Percentiles rank a stretch among this genome's conserved stretches.
phyloP scores from a whole-genome alignment of 2,888 invertebrate species.

The Imbricaverruca yamaguchii region DNA sequence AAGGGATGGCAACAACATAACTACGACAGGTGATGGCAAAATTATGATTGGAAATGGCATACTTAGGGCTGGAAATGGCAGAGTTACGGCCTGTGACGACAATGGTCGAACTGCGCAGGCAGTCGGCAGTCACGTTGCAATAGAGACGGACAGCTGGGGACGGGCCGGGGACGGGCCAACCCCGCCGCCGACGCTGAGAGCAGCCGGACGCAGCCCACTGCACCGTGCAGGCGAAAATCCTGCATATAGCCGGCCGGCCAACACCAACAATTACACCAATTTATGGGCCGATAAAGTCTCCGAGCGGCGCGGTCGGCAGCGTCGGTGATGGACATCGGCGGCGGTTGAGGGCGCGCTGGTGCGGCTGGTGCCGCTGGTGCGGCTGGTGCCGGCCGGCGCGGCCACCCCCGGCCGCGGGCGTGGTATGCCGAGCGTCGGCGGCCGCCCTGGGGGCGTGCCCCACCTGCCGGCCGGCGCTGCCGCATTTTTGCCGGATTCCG shows the following conservation, averaged over 20 bases:
- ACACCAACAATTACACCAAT: not conserved
- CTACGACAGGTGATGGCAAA: no score
- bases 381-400: no score
- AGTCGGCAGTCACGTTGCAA: no score
- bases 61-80: no score
- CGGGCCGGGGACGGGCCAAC: not conserved
- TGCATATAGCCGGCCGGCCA: not conserved
- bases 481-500: slow-evolving; percentile 7
- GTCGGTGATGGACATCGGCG: not conserved
- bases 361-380: not conserved
- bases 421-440: no score
- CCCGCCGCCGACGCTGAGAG: not conserved
- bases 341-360: not conserved
- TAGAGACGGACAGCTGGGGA: no score
- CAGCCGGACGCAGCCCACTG: not conserved
- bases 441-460: not conserved
- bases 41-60: no score
- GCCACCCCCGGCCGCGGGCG: no score
- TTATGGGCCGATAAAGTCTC: slow-evolving; percentile 7
- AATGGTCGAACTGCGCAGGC: no score
- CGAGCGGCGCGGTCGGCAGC: not conserved
- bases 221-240: no score
- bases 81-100: no score
- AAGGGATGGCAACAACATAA: no score
- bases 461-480: not conserved